These are phyloP conservation scores for Neodon shergylaensis DNA, from an alignment of 2,113 vertebrate species.

Conservation along the genomic window DNA sequence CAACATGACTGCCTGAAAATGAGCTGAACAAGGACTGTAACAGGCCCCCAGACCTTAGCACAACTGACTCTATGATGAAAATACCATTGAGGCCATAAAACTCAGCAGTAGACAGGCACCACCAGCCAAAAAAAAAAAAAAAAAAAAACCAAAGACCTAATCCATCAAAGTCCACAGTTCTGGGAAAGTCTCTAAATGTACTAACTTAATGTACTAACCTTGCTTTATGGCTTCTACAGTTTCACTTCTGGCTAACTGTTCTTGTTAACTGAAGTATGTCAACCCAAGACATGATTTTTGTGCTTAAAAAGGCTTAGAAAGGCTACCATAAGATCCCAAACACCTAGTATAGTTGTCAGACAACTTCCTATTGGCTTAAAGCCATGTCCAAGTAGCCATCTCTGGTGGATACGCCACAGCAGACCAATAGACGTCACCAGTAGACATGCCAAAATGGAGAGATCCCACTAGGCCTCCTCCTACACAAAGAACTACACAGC, in stretches of 20 bases:
- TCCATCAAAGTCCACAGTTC: background rate
- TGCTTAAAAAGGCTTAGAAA: background rate
- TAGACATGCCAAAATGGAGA: background rate
- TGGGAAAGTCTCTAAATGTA: background rate
- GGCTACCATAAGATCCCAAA: background rate
- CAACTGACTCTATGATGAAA: background rate
- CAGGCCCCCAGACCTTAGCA: background rate
- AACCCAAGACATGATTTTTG: background rate
- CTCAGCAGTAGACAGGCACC: background rate
- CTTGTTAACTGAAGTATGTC: background rate
- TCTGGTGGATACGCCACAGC: background rate
- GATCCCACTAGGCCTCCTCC: background rate
- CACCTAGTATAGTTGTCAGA: background rate
- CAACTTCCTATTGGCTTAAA: background rate
- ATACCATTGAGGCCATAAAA: background rate
- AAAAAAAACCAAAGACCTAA: background rate
- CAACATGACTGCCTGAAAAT: background rate
- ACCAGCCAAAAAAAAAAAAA: background rate
- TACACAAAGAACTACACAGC: background rate
- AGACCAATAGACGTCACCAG: background rate
- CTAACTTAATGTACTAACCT: background rate
- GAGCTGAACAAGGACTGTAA: too few species aligned
- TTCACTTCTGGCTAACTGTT: background rate
- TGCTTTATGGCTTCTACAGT: background rate
- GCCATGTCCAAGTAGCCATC: background rate